These are phyloP conservation scores for Haemorhous mexicanus DNA, from an alignment of 2,113 vertebrate species.

Conservation along the genomic window DNA sequence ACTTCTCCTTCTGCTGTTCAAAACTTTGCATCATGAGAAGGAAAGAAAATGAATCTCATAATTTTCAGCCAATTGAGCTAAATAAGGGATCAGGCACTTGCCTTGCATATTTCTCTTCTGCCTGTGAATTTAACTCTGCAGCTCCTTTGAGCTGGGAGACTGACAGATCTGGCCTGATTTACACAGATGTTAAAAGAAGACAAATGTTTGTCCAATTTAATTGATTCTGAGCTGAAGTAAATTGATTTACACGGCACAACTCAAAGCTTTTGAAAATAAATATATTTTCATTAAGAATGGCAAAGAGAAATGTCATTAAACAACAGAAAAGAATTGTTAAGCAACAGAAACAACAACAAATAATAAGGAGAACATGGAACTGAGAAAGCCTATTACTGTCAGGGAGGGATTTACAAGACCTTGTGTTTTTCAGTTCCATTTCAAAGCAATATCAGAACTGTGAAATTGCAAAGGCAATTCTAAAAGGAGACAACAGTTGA, in stretches of 20 bases:
- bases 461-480: background rate
- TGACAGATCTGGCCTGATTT: background rate
- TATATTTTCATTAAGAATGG: background rate
- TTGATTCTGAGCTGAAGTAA: background rate
- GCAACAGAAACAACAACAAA: background rate
- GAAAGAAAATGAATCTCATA: background rate
- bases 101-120: background rate
- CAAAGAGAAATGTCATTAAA: background rate
- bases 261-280: background rate
- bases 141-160: background rate
- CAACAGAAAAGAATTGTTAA: background rate
- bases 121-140: background rate
- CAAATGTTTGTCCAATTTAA: background rate
- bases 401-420: background rate
- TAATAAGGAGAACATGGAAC: background rate
- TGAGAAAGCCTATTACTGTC: background rate
- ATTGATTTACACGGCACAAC: background rate
- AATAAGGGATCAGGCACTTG: background rate
- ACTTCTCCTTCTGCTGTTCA: background rate
- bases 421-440: background rate
- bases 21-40: background rate
- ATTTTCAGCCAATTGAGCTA: background rate
- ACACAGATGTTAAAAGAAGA: background rate
- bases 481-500: background rate
- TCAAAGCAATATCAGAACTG: background rate